Percentiles rank a stretch among this genome's conserved stretches.
These are phyloP conservation scores for Dorcus hopei DNA, from an alignment of 2,888 invertebrate species.

Conservation along the genomic window DNA sequence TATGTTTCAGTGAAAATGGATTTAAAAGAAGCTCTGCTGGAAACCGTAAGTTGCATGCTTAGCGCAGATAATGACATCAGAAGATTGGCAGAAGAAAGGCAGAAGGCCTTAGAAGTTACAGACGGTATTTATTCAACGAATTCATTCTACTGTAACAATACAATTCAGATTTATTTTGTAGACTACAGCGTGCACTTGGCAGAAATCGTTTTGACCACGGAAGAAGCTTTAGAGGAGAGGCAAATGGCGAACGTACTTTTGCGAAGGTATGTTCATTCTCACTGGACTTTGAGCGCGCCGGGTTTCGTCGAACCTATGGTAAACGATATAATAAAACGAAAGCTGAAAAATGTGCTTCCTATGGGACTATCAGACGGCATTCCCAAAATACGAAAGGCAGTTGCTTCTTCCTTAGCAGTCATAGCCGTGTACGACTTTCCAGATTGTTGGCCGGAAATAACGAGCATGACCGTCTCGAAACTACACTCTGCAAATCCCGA, in stretches of 20 bases:
- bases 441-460: conserved; percentile 18
- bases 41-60: conserved; percentile 35
- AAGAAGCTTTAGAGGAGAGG: conserved; percentile 26
- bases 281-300: conserved; percentile 19
- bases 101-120: conserved; percentile 36
- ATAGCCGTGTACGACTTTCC: conserved; percentile 24
- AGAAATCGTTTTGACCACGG: conserved; percentile 24
- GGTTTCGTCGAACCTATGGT: conserved; percentile 20
- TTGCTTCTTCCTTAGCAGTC: conserved; percentile 19
- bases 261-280: conserved; percentile 21
- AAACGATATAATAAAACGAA: conserved; percentile 20
- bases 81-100: conserved; percentile 33
- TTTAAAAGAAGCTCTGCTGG: conserved; percentile 33
- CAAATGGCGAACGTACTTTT: conserved; percentile 26
- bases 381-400: conserved; percentile 18
- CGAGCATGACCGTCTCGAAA: conserved; percentile 13
- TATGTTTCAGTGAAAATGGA: conserved; percentile 14
- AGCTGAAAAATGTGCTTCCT: conserved; percentile 20
- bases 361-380: conserved; percentile 17
- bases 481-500: conserved; percentile 13
- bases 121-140: conserved; percentile 29
- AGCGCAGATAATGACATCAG: conserved; percentile 33
- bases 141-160: neutral
- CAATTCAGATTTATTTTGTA: conserved; percentile 5
- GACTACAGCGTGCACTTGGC: conserved; percentile 23